These are phyloP conservation scores for Andricus quercusramuli DNA, from an alignment of 2,888 invertebrate species.

Conservation along the genomic window DNA sequence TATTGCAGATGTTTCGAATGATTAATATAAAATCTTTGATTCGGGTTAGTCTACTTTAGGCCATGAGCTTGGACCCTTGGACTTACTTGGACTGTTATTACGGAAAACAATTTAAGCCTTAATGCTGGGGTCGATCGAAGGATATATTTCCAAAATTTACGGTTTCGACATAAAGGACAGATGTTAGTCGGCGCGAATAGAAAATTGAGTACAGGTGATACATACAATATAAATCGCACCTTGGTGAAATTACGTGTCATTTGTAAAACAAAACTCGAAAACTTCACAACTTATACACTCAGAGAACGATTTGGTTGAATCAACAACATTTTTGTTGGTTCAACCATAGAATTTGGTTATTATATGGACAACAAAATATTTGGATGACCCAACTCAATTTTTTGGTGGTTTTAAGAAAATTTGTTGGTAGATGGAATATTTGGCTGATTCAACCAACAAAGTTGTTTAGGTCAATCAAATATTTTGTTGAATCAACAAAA, in stretches of 20 bases:
- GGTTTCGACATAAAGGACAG: slow-evolving; percentile 55
- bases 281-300: too few relatives aligned
- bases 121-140: slow-evolving; percentile 64
- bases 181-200: slow-evolving; percentile 21
- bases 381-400: too few relatives aligned
- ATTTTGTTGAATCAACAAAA: too few relatives aligned
- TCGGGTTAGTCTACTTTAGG: neutral
- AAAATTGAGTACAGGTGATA: slow-evolving; percentile 24
- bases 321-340: too few relatives aligned
- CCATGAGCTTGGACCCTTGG: slow-evolving; percentile 45
- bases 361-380: too few relatives aligned
- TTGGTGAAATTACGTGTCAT: slow-evolving; percentile 22
- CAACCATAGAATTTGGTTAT: too few relatives aligned
- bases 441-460: too few relatives aligned
- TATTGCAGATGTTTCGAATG: slow-evolving; percentile 2
- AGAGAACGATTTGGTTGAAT: too few relatives aligned
- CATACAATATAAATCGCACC: neutral
- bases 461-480: too few relatives aligned
- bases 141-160: slow-evolving; percentile 57
- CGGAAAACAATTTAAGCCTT: slow-evolving; percentile 65
- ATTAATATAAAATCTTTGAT: neutral
- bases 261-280: neutral
- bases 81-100: slow-evolving; percentile 64
- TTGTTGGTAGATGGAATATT: too few relatives aligned
- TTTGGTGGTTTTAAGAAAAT: too few relatives aligned